phyloP scores from a whole-genome alignment of 2,888 invertebrate genomes.

The Ligdia adustata region DNA sequence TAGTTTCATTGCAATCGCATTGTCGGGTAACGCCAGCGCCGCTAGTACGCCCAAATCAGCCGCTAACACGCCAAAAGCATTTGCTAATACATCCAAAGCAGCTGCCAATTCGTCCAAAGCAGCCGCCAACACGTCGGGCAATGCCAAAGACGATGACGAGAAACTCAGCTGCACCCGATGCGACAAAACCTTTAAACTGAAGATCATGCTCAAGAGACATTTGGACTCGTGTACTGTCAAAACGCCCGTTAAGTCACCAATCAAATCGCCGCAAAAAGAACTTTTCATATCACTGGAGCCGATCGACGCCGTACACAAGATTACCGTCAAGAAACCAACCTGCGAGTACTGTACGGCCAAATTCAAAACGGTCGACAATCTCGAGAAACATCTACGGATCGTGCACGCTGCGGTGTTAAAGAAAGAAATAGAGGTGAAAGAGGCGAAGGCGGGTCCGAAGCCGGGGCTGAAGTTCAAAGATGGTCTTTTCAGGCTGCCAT shows the following conservation, averaged over 20 bases:
- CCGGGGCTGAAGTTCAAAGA: conserved; percentile 5
- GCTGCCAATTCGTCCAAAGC: not conserved
- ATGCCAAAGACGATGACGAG: conserved; percentile 61
- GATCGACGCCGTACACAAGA: conserved; percentile 49
- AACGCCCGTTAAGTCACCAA: conserved; percentile 37
- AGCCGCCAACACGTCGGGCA: conserved; percentile 46
- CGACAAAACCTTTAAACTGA: conserved; percentile 71
- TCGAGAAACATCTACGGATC: conserved; percentile 69
- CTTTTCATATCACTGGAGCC: conserved; percentile 66
- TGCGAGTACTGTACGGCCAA: conserved; percentile 67
- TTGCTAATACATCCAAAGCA: conserved; percentile 47
- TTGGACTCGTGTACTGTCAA: conserved; percentile 54
- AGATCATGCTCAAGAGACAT: conserved; percentile 78
- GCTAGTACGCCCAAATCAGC: conserved; percentile 46
- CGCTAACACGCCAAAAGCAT: not conserved
- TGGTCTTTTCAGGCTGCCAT: conserved; percentile 48
- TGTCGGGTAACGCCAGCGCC: conserved; percentile 17
- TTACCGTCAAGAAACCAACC: conserved; percentile 37
- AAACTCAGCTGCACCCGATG: conserved; percentile 67
- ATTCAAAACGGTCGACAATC: conserved; percentile 64
- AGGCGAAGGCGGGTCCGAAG: conserved; percentile 32
- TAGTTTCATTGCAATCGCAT: conserved; percentile 22
- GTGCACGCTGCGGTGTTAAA: conserved; percentile 67
- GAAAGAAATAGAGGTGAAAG: conserved; percentile 36
- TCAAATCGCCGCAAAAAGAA: conserved; percentile 58